Conservation (phyloP, 2,113 vertebrate species). For the Carettochelys insculpta region DNA sequence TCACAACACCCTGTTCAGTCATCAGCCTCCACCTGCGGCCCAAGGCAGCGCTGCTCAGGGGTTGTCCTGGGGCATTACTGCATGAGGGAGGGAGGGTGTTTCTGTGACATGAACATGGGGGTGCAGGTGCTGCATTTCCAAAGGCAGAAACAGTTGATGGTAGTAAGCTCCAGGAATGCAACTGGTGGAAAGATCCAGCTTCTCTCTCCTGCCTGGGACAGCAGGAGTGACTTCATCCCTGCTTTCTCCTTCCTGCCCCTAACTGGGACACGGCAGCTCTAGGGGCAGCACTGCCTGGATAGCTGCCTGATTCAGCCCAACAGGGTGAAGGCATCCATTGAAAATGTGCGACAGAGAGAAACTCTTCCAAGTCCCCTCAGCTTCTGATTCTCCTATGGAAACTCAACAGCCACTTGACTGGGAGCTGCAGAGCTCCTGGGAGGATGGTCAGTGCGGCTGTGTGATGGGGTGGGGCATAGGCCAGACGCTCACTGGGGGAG, state of each 20-base stretch:
- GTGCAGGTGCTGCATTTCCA: too few relatives aligned
- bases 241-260: neutral
- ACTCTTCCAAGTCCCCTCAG: neutral
- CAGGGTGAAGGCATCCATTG: neutral
- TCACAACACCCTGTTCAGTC: too few relatives aligned
- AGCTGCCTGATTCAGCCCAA: neutral
- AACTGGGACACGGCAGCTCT: neutral
- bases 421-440: conserved; percentile 42
- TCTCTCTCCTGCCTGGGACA: neutral
- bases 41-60: too few relatives aligned
- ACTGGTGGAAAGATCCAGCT: neutral
- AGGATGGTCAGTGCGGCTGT: neutral
- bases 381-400: neutral
- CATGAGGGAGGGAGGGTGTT: too few relatives aligned
- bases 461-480: accelerated
- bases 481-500: neutral
- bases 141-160: too few relatives aligned
- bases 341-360: neutral
- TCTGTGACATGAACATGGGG: too few relatives aligned
- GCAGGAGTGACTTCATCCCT: neutral
- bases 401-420: conserved; percentile 39
- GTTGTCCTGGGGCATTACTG: too few relatives aligned
- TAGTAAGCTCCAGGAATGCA: too few relatives aligned
- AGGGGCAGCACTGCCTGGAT: neutral
- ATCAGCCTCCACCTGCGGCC: too few relatives aligned